Evolutionary conservation across 2,113 vertebrate species (phyloP).

Genomic region (Himantopus leucocephalus): DNA sequence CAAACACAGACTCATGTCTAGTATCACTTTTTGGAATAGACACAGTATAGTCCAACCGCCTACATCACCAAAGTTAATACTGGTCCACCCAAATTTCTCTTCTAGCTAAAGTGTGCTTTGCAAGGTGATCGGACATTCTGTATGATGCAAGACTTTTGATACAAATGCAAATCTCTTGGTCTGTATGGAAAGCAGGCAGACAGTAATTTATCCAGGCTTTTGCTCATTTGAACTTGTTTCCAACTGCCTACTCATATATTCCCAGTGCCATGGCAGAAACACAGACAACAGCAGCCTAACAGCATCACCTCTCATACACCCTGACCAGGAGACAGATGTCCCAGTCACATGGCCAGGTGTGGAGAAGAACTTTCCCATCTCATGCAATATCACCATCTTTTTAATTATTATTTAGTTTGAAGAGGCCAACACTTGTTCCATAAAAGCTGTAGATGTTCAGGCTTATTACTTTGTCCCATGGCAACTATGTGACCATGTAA

Average conservation of each 20-base stretch:
- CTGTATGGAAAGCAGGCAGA: background rate
- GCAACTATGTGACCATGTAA: background rate
- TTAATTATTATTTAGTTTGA: background rate
- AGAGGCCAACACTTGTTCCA: background rate
- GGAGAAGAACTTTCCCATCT: background rate
- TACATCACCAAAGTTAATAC: background rate
- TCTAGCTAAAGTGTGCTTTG: background rate
- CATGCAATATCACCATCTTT: background rate
- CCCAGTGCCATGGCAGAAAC: background rate
- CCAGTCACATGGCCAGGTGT: background rate
- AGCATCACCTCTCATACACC: background rate
- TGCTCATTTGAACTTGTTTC: background rate
- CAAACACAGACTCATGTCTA: background rate
- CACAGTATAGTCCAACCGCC: background rate
- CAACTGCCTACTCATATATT: background rate
- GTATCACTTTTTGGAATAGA: background rate
- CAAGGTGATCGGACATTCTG: background rate
- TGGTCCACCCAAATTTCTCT: background rate
- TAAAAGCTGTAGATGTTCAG: background rate
- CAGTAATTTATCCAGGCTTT: background rate
- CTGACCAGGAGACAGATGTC: background rate
- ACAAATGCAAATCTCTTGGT: background rate
- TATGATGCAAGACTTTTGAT: background rate
- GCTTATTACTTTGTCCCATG: background rate
- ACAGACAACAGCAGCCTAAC: background rate